A percentile compares a stretch with the other conserved stretches of the same genome.
These are phyloP conservation scores for Crotophaga sulcirostris DNA, from an alignment of 2,113 vertebrate species.

Conservation along the genomic window DNA sequence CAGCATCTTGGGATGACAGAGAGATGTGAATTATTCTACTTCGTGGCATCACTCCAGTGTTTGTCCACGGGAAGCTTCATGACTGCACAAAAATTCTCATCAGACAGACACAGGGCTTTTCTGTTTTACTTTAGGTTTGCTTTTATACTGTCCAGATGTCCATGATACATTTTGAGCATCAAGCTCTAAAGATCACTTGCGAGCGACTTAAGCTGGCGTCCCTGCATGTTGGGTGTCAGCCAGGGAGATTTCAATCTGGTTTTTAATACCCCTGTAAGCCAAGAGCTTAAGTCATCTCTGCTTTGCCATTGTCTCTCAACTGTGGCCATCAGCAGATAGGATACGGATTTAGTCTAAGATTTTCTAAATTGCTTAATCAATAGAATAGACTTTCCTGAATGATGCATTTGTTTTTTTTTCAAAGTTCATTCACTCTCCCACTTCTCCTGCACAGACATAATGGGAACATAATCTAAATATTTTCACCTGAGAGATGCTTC, in stretches of 20 bases:
- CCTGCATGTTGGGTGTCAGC: neutral
- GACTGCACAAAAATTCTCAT: neutral
- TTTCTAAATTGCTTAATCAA: neutral
- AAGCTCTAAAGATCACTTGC: neutral
- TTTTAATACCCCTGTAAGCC: neutral
- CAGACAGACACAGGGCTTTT: neutral
- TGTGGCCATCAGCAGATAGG: neutral
- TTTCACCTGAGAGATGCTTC: neutral
- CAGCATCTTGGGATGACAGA: neutral
- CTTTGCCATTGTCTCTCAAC: neutral
- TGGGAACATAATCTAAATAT: neutral
- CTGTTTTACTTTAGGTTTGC: neutral
- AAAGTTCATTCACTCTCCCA: neutral
- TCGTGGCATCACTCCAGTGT: neutral
- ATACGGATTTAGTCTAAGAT: neutral
- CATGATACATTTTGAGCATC: neutral
- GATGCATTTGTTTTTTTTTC: neutral
- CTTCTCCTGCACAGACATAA: neutral
- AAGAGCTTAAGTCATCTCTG: conserved; percentile 4
- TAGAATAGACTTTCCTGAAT: neutral
- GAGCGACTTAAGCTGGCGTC: neutral
- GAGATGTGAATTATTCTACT: neutral
- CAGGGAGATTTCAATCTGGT: neutral
- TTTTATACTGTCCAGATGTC: neutral
- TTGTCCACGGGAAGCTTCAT: neutral